Conservation (phyloP, 2,888 invertebrate species). For the Mimas tiliae region DNA sequence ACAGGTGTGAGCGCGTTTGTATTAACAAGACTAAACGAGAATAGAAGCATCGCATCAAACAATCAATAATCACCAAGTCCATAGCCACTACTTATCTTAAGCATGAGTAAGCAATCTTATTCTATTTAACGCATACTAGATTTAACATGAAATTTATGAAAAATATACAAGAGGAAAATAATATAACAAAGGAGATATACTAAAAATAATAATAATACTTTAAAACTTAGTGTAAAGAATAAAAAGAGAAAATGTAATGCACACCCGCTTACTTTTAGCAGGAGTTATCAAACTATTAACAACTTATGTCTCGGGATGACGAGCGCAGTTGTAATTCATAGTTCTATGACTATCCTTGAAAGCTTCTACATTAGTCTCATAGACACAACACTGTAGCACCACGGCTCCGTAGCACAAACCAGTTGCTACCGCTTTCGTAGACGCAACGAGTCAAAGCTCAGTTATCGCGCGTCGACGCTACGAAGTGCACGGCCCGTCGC, state of each 20-base stretch:
- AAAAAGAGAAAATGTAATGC: not conserved
- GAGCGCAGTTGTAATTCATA: too few relatives aligned
- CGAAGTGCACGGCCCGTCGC: slow-evolving; percentile 45
- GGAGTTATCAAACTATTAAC: too few relatives aligned
- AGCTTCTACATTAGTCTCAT: not conserved
- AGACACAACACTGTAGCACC: slow-evolving; percentile 1
- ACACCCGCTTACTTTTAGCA: too few relatives aligned
- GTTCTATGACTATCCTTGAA: not conserved
- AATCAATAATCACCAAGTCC: not conserved
- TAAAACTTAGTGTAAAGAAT: not conserved
- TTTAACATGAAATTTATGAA: not conserved
- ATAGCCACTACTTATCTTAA: not conserved
- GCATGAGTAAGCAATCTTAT: not conserved
- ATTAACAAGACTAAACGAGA: too few relatives aligned
- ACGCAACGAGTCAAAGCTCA: slow-evolving; percentile 36
- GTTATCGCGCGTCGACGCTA: slow-evolving; percentile 50
- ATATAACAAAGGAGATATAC: too few relatives aligned
- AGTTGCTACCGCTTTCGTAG: slow-evolving; percentile 37
- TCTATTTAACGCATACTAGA: not conserved
- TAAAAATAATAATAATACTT: too few relatives aligned
- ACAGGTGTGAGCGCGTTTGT: too few relatives aligned
- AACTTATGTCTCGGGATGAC: too few relatives aligned
- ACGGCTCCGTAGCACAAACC: slow-evolving; percentile 36
- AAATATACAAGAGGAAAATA: not conserved
- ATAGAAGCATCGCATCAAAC: too few relatives aligned